Percentiles rank a stretch among this genome's conserved stretches.
These are phyloP conservation scores for Atrina japonica DNA, from an alignment of 2,888 invertebrate genomes.

Conservation along the genomic window DNA sequence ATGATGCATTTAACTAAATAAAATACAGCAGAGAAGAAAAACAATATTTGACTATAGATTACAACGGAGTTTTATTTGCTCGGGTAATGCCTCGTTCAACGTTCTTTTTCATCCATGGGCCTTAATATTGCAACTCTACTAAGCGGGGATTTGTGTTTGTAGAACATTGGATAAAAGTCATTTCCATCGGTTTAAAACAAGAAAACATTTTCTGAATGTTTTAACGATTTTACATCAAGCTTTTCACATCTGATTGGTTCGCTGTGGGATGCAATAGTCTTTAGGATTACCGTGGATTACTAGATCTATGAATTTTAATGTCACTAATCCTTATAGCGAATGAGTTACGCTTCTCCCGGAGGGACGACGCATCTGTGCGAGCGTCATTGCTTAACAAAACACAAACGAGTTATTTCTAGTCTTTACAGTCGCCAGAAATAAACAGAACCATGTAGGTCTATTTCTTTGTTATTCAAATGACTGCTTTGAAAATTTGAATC, in stretches of 20 bases:
- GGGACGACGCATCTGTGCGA: constrained; percentile 1
- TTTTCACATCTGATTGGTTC: constrained; percentile 25
- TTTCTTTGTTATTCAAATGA: no score
- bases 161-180: constrained; percentile 14
- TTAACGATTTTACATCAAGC: constrained; percentile 46
- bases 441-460: no score
- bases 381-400: no score
- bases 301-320: constrained; percentile 48
- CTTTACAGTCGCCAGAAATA: no score
- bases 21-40: no score
- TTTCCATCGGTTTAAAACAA: constrained; percentile 32
- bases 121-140: neutral
- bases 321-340: constrained; percentile 34
- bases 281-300: constrained; percentile 42
- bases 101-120: no score
- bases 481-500: no score
- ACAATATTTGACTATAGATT: no score
- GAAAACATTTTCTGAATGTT: constrained; percentile 35
- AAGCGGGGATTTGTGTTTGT: constrained; percentile 12
- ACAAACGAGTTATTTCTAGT: no score
- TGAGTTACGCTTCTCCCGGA: constrained; percentile 6
- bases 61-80: no score
- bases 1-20: no score
- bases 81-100: no score
- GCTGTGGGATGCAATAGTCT: constrained; percentile 16